Evolutionary conservation across 2,888 invertebrate genomes (phyloP), one percentile per base, ranked within the genome.

Genomic region (Lycia hirtaria): DNA sequence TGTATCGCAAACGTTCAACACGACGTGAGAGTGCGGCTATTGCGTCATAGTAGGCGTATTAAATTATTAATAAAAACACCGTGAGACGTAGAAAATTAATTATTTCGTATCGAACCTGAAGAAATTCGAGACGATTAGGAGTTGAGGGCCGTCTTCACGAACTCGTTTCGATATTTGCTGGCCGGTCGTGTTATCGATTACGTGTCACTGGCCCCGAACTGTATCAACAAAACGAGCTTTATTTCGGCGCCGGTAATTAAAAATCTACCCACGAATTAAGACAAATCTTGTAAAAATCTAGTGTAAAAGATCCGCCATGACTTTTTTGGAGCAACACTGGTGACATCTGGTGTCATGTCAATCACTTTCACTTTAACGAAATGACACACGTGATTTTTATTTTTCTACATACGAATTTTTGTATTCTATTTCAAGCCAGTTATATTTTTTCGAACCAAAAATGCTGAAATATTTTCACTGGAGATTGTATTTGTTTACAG

Each of bases 251-350:
- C 83, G 82, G 75, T 82, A 79, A 79, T 83, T 80, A 80, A 80
- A 83, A 86, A 85, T 85, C 89, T 91, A 92, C 91, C 92, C 88
- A 87, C 91, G 77, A 90, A 86, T 80, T 83, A 80, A 62, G 76
- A 79, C 84, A 84, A 87, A 87, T 83, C 81, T 83, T 80, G 54
- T 62, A 84, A 87, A 87, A 87, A 78, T 76, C 75, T 84, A 83
- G 71, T 83, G 83, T 84, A 87, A 81, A 85, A 88, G 83, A 88
- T 91, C 87, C 87, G 88, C 92, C 91, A 92, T 92, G 87, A 91
- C 87, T 85, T 88, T 57, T 80, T 80, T 72, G 74, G 76, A 82
- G 76, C 81, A 80, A 78, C 81, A 84, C 80, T 82, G 81, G 85
- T 87, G 91, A 87, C 91, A 90, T 90, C 92, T 90, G 85, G 35